These are phyloP conservation scores for Limnephilus lunatus DNA, from an alignment of 2,888 invertebrate species.

Conservation along the genomic window DNA sequence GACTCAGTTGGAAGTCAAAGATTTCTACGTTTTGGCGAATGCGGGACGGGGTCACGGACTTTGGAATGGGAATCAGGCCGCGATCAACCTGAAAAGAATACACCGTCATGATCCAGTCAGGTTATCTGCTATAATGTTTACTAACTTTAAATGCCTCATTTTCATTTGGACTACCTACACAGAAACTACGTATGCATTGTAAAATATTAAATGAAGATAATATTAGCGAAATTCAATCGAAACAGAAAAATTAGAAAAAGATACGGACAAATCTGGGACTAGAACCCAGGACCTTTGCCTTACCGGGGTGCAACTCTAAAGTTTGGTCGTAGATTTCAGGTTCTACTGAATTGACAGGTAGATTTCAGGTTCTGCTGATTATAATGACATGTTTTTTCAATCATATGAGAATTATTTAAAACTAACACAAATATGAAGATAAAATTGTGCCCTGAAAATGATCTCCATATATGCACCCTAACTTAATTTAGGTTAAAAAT, in stretches of 20 bases:
- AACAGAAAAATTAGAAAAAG: too few species aligned
- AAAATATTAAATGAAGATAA: too few species aligned
- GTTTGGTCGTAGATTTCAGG: background rate
- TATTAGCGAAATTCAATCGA: too few species aligned
- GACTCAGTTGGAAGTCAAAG: slow-evolving; percentile 71
- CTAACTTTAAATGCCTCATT: background rate
- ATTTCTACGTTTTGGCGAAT: slow-evolving; percentile 71
- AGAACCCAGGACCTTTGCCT: too few species aligned
- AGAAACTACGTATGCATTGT: background rate
- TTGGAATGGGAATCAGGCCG: slow-evolving; percentile 77
- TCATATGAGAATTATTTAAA: background rate
- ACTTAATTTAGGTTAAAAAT: background rate
- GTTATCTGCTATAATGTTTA: background rate
- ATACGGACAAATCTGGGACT: too few species aligned
- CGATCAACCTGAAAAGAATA: slow-evolving; percentile 72
- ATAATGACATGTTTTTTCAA: background rate
- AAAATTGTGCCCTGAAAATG: background rate
- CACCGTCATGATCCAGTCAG: background rate
- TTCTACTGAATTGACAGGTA: background rate
- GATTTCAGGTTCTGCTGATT: background rate
- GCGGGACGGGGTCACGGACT: slow-evolving; percentile 75
- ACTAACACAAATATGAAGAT: too few species aligned
- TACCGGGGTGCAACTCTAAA: too few species aligned
- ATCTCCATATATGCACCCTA: background rate
- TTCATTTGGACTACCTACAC: background rate